phyloP scores from a whole-genome alignment of 2,888 invertebrate genomes.

The Punctoribates punctum region DNA sequence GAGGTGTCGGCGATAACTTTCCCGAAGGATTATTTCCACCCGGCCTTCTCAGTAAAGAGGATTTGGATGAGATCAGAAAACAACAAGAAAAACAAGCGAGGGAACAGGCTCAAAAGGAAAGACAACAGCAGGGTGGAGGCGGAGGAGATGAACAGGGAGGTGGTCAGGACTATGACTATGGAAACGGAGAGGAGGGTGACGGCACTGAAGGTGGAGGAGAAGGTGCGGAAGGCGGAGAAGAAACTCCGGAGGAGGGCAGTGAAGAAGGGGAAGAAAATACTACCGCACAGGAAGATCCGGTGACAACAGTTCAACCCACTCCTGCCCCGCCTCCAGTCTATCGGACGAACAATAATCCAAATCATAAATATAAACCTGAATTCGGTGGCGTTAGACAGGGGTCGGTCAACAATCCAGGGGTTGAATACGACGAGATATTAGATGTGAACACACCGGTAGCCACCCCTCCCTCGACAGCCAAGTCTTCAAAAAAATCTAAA shows the following conservation, averaged over 20 bases:
- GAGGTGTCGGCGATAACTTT: constrained; percentile 37
- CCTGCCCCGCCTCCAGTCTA: background rate
- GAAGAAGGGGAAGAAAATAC: constrained; percentile 13
- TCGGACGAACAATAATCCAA: background rate
- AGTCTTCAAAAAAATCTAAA: background rate
- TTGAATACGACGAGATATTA: constrained; percentile 29
- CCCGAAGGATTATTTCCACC: constrained; percentile 43
- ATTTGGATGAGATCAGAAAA: constrained; percentile 38
- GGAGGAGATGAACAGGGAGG: background rate
- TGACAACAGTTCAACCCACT: background rate
- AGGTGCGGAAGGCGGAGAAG: background rate
- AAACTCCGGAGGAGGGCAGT: constrained; percentile 3
- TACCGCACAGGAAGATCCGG: background rate
- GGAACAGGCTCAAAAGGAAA: constrained; percentile 28
- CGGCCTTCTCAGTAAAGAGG: constrained; percentile 30
- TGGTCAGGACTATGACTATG: constrained; percentile 38
- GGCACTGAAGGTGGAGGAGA: constrained; percentile 21
- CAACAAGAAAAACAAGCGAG: constrained; percentile 37
- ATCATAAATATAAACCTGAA: constrained; percentile 3
- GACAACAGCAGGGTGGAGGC: constrained; percentile 24
- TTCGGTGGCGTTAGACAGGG: constrained; percentile 18
- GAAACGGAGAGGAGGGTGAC: background rate
- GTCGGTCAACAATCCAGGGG: constrained; percentile 4
- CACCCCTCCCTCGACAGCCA: background rate
- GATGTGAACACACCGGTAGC: constrained; percentile 34